Evolutionary conservation across 2,888 invertebrate genomes (phyloP).

Genomic region (Apamea epomidion): DNA sequence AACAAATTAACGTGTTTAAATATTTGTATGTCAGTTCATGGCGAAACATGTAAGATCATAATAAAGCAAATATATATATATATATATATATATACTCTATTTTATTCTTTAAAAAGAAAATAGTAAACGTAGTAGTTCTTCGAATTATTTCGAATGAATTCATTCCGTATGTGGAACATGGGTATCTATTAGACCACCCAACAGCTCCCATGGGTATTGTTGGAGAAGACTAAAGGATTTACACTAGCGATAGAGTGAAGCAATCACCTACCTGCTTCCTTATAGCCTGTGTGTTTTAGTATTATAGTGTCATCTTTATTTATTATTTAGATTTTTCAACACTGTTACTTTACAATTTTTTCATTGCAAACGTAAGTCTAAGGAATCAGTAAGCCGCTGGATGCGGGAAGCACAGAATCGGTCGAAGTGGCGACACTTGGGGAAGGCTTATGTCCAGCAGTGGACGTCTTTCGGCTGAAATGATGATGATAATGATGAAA

Average conservation of each 20-base stretch:
- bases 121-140: too few species aligned
- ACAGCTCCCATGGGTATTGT: conserved; percentile 25
- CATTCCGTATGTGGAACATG: background rate
- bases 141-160: background rate
- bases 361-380: too few species aligned
- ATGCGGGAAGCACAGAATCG: too few species aligned
- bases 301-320: background rate
- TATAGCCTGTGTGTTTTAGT: background rate
- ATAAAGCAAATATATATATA: background rate
- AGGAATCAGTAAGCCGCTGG: too few species aligned
- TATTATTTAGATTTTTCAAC: background rate
- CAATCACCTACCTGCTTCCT: background rate
- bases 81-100: too few species aligned
- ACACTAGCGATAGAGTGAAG: background rate
- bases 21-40: background rate
- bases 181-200: conserved; percentile 39
- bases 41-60: background rate
- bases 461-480: too few species aligned
- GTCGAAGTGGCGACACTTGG: too few species aligned
- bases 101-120: too few species aligned
- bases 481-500: too few species aligned
- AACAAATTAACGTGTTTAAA: too few species aligned
- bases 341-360: background rate
- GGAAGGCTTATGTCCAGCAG: too few species aligned
- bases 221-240: conserved; percentile 18